phyloP scores from a whole-genome alignment of 2,888 invertebrate species.

The Meloe dianella region DNA sequence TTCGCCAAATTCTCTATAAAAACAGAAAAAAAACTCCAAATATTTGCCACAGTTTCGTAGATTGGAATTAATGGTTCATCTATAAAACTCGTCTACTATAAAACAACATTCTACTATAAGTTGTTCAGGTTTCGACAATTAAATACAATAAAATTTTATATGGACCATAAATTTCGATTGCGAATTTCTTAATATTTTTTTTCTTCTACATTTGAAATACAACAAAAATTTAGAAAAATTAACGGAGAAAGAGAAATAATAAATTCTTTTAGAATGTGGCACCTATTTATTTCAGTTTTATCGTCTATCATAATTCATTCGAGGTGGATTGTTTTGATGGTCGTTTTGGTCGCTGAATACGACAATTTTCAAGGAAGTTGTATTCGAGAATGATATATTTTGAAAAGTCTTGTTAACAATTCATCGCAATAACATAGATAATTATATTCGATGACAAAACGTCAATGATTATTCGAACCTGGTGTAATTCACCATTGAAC shows the following conservation, averaged over 20 bases:
- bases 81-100: constrained; percentile 13
- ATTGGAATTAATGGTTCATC: background rate
- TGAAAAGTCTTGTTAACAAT: constrained; percentile 27
- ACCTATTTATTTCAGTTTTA: constrained; percentile 29
- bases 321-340: constrained; percentile 17
- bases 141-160: constrained; percentile 27
- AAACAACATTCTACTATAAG: constrained; percentile 20
- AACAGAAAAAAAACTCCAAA: background rate
- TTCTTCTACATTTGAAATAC: background rate
- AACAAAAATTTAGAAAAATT: background rate
- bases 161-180: constrained; percentile 25
- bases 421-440: constrained; percentile 37
- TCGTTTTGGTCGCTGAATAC: constrained; percentile 14
- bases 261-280: background rate
- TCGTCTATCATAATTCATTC: constrained; percentile 24
- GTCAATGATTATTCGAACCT: constrained; percentile 37
- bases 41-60: constrained; percentile 4
- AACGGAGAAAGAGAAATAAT: background rate
- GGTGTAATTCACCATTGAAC: constrained; percentile 35
- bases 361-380: constrained; percentile 24
- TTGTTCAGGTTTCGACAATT: constrained; percentile 22
- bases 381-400: constrained; percentile 3
- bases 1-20: background rate
- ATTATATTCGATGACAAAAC: constrained; percentile 36
- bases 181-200: constrained; percentile 12